Evolutionary conservation across 2,797 vertebrate genomes (phyloP).

Genomic region (Amblyopsis hoosieri): DNA sequence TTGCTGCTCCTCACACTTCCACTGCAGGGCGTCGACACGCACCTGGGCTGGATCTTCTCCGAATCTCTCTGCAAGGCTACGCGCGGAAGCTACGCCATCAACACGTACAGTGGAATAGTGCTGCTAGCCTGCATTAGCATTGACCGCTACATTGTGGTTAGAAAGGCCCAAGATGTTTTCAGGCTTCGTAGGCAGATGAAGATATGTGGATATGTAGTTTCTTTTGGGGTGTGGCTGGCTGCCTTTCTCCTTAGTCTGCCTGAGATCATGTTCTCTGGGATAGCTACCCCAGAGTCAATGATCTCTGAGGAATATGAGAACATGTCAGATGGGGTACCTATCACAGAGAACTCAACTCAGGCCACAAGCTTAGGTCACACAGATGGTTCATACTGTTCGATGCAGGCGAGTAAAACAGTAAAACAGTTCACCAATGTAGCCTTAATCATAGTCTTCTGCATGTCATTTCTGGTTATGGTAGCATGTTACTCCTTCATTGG

Average conservation of each 20-base stretch:
- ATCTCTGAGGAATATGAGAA: too few relatives aligned
- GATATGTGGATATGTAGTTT: conserved; percentile 59
- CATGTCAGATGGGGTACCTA: too few relatives aligned
- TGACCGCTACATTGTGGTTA: conserved; percentile 89
- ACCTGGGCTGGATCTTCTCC: conserved; percentile 75
- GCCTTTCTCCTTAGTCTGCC: conserved; percentile 84
- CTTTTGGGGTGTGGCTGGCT: conserved; percentile 71
- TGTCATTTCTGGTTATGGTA: conserved; percentile 84
- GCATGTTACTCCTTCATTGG: conserved; percentile 82
- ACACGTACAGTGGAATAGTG: conserved; percentile 88
- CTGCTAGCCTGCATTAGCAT: conserved; percentile 90
- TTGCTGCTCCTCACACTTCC: conserved; percentile 86
- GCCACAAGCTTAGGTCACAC: too few relatives aligned
- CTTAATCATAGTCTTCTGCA: conserved; percentile 81
- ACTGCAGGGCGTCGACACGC: conserved; percentile 61
- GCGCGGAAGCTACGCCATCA: conserved; percentile 81
- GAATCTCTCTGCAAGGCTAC: conserved; percentile 70
- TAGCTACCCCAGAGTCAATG: conserved; percentile 11
- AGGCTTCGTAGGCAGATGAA: conserved; percentile 61
- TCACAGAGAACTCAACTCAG: too few relatives aligned
- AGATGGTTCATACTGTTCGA: conserved; percentile 59
- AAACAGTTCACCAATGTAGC: conserved; percentile 71
- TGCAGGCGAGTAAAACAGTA: conserved; percentile 54
- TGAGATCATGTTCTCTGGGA: conserved; percentile 77
- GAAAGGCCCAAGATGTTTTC: conserved; percentile 62